Conservation (phyloP, 2,888 invertebrate species). For the Ectemnius continuus region DNA sequence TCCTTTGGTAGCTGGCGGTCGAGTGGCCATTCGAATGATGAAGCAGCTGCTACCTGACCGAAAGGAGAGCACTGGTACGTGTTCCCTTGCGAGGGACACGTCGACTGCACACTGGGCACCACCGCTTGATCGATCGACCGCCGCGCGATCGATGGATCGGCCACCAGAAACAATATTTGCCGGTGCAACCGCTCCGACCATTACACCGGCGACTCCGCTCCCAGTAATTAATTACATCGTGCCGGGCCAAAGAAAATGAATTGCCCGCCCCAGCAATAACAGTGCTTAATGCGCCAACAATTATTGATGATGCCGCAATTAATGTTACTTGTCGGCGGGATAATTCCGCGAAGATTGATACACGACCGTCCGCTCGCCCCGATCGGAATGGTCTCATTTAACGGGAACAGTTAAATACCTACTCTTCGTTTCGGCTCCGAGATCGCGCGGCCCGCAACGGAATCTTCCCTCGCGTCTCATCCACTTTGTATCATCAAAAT, state of each 20-base stretch:
- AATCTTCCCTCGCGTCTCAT: no score
- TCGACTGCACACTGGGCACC: slow-evolving; percentile 19
- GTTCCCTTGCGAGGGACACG: slow-evolving; percentile 2
- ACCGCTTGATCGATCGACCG: slow-evolving; percentile 58
- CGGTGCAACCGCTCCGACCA: slow-evolving; percentile 40
- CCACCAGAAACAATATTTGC: slow-evolving; percentile 53
- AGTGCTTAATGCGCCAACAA: slow-evolving; percentile 56
- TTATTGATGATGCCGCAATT: slow-evolving; percentile 61
- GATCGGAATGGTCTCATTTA: background rate
- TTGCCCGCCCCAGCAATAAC: slow-evolving; percentile 53
- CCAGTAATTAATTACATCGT: slow-evolving; percentile 55
- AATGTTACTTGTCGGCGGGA: slow-evolving; percentile 53
- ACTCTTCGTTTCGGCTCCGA: no score
- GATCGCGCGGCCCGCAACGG: no score
- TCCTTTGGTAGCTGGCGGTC: slow-evolving; percentile 2
- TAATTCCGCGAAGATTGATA: slow-evolving; percentile 56
- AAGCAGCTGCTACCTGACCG: slow-evolving; percentile 56
- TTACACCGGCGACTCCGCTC: slow-evolving; percentile 42
- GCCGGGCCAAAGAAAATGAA: slow-evolving; percentile 50
- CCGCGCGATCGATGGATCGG: slow-evolving; percentile 55
- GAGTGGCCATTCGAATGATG: slow-evolving; percentile 46
- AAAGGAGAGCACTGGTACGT: slow-evolving; percentile 42
- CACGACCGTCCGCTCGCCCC: slow-evolving; percentile 30
- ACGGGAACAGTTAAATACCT: no score
- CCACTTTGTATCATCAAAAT: no score